phyloP scores from a whole-genome alignment of 2,113 vertebrate species.

The Varanus salvator region DNA sequence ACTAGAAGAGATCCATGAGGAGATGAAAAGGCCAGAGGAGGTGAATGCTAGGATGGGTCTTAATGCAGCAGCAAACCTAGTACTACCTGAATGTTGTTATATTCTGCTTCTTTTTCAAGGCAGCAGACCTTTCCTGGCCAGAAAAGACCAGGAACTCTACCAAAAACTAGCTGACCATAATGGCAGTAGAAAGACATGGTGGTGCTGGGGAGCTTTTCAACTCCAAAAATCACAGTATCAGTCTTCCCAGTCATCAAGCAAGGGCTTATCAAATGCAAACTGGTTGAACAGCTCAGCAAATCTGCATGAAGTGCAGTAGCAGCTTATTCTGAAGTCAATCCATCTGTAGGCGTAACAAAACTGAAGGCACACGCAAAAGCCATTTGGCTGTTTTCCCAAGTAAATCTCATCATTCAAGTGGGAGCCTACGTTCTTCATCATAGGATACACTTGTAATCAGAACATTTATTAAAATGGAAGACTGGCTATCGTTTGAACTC shows the following conservation, averaged over 20 bases:
- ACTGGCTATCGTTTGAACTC: constrained; percentile 4
- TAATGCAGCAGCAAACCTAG: no score
- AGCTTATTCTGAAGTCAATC: constrained; percentile 14
- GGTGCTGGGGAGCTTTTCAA: no score
- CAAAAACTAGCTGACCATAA: no score
- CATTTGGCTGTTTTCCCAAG: not conserved
- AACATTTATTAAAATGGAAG: constrained; percentile 7
- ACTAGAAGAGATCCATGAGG: no score
- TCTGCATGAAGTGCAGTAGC: not conserved
- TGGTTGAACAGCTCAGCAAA: not conserved
- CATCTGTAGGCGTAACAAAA: not conserved
- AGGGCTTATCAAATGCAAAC: not conserved
- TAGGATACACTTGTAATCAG: not conserved
- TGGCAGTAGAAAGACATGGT: no score
- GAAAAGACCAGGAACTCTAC: no score
- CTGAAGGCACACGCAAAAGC: not conserved
- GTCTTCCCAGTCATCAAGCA: not conserved
- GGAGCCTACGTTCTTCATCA: not conserved
- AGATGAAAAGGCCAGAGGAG: no score
- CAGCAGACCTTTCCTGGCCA: no score
- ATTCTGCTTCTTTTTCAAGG: no score
- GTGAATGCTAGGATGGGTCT: no score
- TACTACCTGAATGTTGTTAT: no score
- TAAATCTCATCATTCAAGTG: not conserved
- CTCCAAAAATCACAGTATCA: no score